Percentiles rank a stretch among this genome's conserved stretches.
Evolutionary conservation across 2,888 invertebrate species (phyloP).

Genomic region (Apamea anceps): DNA sequence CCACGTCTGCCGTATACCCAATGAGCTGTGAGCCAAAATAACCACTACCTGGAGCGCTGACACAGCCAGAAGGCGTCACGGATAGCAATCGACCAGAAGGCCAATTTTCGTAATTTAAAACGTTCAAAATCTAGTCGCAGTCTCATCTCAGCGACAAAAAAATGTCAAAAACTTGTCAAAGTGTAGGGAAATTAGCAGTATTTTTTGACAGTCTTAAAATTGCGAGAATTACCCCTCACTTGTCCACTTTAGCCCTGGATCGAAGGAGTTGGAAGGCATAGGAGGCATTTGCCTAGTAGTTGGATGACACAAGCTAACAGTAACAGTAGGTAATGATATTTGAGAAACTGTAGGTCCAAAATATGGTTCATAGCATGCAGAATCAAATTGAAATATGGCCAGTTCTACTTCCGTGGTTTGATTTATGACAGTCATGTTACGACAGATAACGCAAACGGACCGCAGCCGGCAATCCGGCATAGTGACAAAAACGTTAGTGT

Average conservation of each 20-base stretch:
- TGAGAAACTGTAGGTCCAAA: neutral
- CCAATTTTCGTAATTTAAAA: no score
- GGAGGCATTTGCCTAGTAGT: neutral
- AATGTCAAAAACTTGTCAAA: no score
- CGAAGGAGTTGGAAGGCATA: neutral
- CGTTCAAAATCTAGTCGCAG: no score
- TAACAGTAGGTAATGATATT: neutral
- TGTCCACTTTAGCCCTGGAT: neutral
- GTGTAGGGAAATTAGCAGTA: no score
- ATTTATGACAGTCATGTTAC: slow-evolving; percentile 1
- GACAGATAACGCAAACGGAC: neutral
- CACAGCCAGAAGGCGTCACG: no score
- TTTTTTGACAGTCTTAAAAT: no score
- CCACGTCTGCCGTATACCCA: no score
- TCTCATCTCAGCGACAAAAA: no score
- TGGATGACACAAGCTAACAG: neutral
- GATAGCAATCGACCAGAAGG: neutral
- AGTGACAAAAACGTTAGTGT: slow-evolving; percentile 12
- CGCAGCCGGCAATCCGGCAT: neutral
- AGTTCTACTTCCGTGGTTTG: neutral
- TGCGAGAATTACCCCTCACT: no score
- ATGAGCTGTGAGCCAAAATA: no score
- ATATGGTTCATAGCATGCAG: neutral
- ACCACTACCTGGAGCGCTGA: no score
- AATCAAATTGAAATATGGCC: slow-evolving; percentile 1